phyloP scores from a whole-genome alignment of 2,888 invertebrate genomes.

The Drosophila affinis region DNA sequence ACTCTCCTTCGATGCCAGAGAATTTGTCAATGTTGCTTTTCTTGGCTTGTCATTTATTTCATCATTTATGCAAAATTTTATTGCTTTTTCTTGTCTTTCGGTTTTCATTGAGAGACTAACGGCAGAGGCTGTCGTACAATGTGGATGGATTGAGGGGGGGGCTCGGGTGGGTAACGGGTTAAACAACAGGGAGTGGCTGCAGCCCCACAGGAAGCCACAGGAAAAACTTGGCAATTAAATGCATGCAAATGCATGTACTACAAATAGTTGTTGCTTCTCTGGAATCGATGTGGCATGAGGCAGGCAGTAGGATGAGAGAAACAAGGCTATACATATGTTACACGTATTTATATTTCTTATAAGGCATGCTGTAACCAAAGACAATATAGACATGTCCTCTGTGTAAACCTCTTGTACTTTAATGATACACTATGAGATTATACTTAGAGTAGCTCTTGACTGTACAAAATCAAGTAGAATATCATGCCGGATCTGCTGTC shows the following conservation, averaged over 20 bases:
- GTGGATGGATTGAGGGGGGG: not conserved
- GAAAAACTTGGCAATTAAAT: constrained; percentile 64
- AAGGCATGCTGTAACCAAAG: too few species aligned
- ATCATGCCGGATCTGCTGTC: too few species aligned
- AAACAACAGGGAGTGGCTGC: not conserved
- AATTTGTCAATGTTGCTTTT: constrained; percentile 76
- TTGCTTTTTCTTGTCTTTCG: constrained; percentile 67
- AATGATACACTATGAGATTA: too few species aligned
- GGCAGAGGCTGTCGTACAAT: not conserved
- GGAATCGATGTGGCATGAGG: not conserved
- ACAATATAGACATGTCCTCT: too few species aligned
- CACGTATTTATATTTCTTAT: too few species aligned
- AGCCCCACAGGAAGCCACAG: not conserved
- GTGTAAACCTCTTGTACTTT: too few species aligned
- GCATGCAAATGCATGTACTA: constrained; percentile 72
- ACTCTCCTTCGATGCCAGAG: not conserved
- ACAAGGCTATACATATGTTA: too few species aligned
- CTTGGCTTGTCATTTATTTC: constrained; percentile 78
- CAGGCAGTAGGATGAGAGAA: too few species aligned
- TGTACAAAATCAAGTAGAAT: too few species aligned
- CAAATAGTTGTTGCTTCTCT: constrained; percentile 27
- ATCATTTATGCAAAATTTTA: constrained; percentile 80
- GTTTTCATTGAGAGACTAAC: constrained; percentile 5
- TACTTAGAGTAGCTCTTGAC: too few species aligned
- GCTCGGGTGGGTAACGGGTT: not conserved